Percentiles rank a stretch among this genome's conserved stretches.
These are phyloP conservation scores for Geotrypetes seraphini DNA, from an alignment of 2,797 vertebrate genomes.

Conservation along the genomic window DNA sequence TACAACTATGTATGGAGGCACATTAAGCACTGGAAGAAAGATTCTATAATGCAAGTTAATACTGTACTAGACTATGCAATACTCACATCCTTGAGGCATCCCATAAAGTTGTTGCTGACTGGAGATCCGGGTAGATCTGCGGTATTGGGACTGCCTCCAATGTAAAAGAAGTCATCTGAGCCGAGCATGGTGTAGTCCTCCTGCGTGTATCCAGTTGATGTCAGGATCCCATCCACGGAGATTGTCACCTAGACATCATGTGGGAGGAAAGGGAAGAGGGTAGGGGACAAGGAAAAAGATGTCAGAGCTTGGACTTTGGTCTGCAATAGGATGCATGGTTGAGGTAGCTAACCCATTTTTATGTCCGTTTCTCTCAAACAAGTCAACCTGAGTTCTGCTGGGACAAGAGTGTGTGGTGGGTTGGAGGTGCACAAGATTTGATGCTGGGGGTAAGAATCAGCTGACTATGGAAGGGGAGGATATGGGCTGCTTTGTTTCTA, in stretches of 20 bases:
- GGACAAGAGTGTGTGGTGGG: conserved; percentile 6
- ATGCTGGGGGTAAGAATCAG: conserved; percentile 9
- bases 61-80: too few species aligned
- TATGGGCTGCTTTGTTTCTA: too few species aligned
- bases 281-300: conserved; percentile 31
- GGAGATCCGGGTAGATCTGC: conserved; percentile 87
- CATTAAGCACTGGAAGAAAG: too few species aligned
- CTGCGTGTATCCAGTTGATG: conserved; percentile 90
- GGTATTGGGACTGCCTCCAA: conserved; percentile 86
- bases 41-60: too few species aligned
- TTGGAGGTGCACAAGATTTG: conserved; percentile 30
- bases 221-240: conserved; percentile 85
- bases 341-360: conserved; percentile 68
- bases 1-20: background rate
- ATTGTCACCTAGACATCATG: conserved; percentile 75
- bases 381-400: conserved; percentile 8
- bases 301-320: conserved; percentile 23
- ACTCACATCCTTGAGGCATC: conserved; percentile 93
- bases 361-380: conserved; percentile 67
- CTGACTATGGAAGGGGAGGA: too few species aligned
- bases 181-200: conserved; percentile 95
- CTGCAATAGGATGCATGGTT: conserved; percentile 4
- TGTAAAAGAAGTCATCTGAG: conserved; percentile 92
- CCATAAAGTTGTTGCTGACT: conserved; percentile 96
- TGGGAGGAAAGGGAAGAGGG: background rate